phyloP scores from a whole-genome alignment of 2,113 vertebrate species.

The Fregetta grallaria region DNA sequence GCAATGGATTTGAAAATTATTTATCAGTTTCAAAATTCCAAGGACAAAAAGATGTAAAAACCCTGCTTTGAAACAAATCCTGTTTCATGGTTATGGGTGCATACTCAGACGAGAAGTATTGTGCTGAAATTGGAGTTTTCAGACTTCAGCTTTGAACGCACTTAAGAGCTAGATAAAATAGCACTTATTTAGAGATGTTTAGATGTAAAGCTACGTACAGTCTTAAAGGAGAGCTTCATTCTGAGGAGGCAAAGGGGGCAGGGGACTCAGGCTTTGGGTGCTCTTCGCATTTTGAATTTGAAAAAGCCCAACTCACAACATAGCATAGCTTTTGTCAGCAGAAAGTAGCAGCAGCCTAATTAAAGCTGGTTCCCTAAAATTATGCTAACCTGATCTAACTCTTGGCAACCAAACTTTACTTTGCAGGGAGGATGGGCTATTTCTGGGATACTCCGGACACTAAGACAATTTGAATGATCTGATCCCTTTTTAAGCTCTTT shows the following conservation, averaged over 20 bases:
- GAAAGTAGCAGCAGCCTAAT: background rate
- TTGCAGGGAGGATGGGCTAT: background rate
- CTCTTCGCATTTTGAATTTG: background rate
- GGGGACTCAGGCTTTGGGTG: background rate
- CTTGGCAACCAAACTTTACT: background rate
- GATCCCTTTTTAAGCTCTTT: background rate
- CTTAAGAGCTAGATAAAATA: background rate
- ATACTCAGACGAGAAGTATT: background rate
- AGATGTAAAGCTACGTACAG: background rate
- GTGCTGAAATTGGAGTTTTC: background rate
- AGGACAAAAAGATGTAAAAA: background rate
- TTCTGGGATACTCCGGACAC: background rate
- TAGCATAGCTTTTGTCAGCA: background rate
- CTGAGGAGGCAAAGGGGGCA: background rate
- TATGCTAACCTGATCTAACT: background rate
- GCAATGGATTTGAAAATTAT: background rate
- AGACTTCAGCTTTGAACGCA: background rate
- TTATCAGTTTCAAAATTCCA: background rate
- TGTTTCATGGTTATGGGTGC: background rate
- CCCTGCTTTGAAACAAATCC: background rate
- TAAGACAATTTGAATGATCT: background rate
- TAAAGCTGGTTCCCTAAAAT: background rate
- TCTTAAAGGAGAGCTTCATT: background rate
- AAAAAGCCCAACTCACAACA: rapidly evolving
- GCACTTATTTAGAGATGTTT: background rate